phyloP scores from a whole-genome alignment of 1,140 invertebrate genomes.

The Asbolus verrucosus region DNA sequence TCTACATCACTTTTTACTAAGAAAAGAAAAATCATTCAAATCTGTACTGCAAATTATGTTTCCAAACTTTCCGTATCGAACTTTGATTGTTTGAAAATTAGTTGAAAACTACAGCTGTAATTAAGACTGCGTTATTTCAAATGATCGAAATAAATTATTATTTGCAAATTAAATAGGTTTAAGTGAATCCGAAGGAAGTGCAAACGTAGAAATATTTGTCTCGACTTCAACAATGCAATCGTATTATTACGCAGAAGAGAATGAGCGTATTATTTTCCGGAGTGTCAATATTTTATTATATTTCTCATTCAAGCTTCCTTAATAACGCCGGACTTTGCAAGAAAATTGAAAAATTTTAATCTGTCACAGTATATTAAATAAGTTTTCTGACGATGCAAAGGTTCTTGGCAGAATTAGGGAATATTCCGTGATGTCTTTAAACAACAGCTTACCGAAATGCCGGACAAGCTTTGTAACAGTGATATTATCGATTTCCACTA shows the following conservation, averaged over 20 bases:
- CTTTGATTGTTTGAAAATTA: conserved; percentile 1
- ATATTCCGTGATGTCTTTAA: no score
- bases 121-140: conserved; percentile 5
- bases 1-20: no score
- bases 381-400: no score
- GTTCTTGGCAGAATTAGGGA: no score
- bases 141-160: conserved; percentile 9
- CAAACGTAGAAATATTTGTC: no score
- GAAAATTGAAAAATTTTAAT: conserved; percentile 1
- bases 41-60: not conserved
- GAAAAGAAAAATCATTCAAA: no score
- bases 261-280: no score
- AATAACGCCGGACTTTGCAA: not conserved
- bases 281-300: no score
- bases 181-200: no score
- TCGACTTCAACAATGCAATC: no score
- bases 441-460: not conserved
- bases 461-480: not conserved
- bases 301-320: no score
- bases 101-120: conserved; percentile 23
- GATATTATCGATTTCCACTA: conserved; percentile 18
- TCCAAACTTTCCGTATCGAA: conserved; percentile 6
- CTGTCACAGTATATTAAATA: not conserved
- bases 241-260: no score
- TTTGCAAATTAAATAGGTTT: not conserved